Base-by-base conservation (phyloP, 2,888 invertebrate species). In the Chrysotoxum bicinctum region DNA sequence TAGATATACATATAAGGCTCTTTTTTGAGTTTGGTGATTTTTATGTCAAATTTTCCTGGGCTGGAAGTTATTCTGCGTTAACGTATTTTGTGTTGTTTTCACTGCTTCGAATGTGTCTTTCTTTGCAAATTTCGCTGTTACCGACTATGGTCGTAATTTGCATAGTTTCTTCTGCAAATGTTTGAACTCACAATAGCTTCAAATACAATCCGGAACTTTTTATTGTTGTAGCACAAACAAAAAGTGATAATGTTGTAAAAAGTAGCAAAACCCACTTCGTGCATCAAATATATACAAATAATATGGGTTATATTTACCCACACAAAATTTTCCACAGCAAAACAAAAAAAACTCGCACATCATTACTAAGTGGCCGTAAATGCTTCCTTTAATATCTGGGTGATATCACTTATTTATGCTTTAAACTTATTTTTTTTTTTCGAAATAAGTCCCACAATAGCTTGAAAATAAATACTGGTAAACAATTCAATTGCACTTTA, bases 401-500 rank as follows among this genome's bases (percentile, higher is more conserved):
- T 70, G 83, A 83, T 78, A 83, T 78, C 77, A 54, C 37, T 56
- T 48, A 50, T 58, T 58, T 58, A 37, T 21, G 70, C 70, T 64
- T 19, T 72, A 72, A 76, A 48, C 43, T 50, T n/a, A n/a, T n/a
- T n/a, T n/a, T n/a, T n/a, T n/a, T n/a, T n/a, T n/a, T n/a, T n/a
- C n/a, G n/a, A n/a, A 73, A 60, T 48, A 58, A 26, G 2, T 32
- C 19, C 62, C 62, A 68, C 60, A 60, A 30, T 30, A 7, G 32
- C 30, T 26, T n/a, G 30, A 52, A 62, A 37, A 35, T 10, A 43
- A 8, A 21, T 32, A 35, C 37, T 23, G 54, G 68, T 69, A 74
- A 78, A 75, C 79, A 79, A 79, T 54, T 69, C n/a, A 62, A 68
- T 58, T 78, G 78, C 74, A 79, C 40, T 40, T 64, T 32, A 35